Percentiles rank a stretch among this genome's conserved stretches.
Conservation (phyloP, 2,888 invertebrate genomes). For the Pristionchus entomophagus region DNA sequence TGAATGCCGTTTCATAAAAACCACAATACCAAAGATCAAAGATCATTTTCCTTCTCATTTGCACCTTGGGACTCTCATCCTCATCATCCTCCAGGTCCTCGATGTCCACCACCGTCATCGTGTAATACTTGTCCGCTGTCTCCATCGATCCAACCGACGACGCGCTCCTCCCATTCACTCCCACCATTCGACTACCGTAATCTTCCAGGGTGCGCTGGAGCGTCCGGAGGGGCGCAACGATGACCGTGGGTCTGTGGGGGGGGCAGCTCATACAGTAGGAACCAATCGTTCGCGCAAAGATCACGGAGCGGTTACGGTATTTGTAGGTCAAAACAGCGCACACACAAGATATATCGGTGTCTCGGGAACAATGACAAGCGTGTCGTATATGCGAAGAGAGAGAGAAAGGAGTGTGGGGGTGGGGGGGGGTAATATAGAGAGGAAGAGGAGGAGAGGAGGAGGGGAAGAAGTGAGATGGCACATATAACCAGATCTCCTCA, state of each 20-base stretch:
- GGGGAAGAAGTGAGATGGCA: conserved; percentile 14
- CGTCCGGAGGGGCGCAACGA: neutral
- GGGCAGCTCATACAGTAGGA: neutral
- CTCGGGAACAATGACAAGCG: no score
- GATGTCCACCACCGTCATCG: conserved; percentile 64
- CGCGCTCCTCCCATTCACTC: neutral
- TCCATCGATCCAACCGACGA: conserved; percentile 42
- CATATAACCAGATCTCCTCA: conserved; percentile 6
- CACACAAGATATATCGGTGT: neutral
- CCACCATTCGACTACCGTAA: conserved; percentile 25
- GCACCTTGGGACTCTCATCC: neutral
- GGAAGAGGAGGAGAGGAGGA: neutral
- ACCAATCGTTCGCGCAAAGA: no score
- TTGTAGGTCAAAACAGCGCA: neutral
- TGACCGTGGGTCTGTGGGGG: neutral
- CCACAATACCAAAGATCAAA: neutral
- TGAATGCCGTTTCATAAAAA: no score
- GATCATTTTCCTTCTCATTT: neutral
- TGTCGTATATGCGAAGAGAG: neutral
- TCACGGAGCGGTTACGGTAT: neutral
- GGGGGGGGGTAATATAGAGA: neutral
- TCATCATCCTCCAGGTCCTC: conserved; percentile 55
- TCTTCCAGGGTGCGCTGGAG: neutral
- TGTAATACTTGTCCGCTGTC: conserved; percentile 59
- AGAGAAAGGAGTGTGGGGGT: neutral